A percentile compares a stretch with the other conserved stretches of the same genome.
Conservation (phyloP, 2,797 vertebrate species). For the Intellagama lesueurii region DNA sequence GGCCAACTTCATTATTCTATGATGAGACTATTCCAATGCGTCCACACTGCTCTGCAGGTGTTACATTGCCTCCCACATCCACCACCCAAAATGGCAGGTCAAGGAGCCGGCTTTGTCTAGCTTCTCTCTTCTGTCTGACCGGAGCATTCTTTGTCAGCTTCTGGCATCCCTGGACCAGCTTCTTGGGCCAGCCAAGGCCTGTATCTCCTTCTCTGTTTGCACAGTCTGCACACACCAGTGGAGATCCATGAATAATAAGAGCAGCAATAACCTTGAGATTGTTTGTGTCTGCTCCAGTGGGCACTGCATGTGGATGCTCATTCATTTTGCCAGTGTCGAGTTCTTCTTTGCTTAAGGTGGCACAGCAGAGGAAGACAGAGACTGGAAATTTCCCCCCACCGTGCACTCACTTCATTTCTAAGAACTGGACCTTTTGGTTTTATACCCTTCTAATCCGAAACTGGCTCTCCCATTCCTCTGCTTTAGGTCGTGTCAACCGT, state of each 20-base stretch:
- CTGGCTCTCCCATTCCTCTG: neutral
- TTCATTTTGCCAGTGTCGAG: neutral
- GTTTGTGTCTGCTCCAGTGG: conserved; percentile 33
- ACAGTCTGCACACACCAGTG: conserved; percentile 31
- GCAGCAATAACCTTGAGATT: conserved; percentile 29
- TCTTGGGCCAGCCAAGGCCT: neutral
- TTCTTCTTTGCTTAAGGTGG: conserved; percentile 19
- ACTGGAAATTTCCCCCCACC: neutral
- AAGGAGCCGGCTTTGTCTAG: neutral
- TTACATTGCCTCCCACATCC: neutral
- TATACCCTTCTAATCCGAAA: neutral
- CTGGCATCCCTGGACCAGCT: neutral
- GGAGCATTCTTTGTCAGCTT: neutral
- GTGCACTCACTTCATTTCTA: neutral
- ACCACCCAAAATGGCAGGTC: neutral
- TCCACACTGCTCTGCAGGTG: neutral
- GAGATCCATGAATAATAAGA: conserved; percentile 40
- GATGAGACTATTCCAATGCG: too few species aligned
- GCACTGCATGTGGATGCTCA: conserved; percentile 15
- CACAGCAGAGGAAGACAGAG: neutral
- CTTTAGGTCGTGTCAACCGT: too few species aligned
- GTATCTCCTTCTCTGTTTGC: conserved; percentile 22
- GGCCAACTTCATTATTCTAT: too few species aligned
- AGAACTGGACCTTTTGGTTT: neutral
- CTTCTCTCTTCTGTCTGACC: neutral